phyloP scores from a whole-genome alignment of 2,888 invertebrate species.

The Drosophila kuntzei region DNA sequence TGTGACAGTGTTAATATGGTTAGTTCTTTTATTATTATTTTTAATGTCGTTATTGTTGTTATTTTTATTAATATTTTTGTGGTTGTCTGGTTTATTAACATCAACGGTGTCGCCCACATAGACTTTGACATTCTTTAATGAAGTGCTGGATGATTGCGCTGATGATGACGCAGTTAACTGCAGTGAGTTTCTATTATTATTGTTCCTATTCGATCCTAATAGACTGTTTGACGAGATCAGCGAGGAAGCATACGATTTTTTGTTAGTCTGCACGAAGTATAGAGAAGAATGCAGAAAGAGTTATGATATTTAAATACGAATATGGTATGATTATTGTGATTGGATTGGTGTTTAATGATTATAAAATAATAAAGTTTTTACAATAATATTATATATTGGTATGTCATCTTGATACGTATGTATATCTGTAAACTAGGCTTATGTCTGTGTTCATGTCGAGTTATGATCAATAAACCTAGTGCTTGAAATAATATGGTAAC shows the following conservation, averaged over 20 bases:
- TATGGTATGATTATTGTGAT: slow-evolving; percentile 33
- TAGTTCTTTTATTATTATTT: slow-evolving; percentile 58
- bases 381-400: slow-evolving; percentile 1
- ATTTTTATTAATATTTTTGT: slow-evolving; percentile 46
- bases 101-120: slow-evolving; percentile 82
- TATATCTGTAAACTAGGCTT: slow-evolving; percentile 27
- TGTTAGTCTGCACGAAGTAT: slow-evolving; percentile 84
- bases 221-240: slow-evolving; percentile 85
- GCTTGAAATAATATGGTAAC: slow-evolving; percentile 28
- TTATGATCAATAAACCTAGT: slow-evolving; percentile 37
- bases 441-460: slow-evolving; percentile 7
- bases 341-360: slow-evolving; percentile 10
- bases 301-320: slow-evolving; percentile 56
- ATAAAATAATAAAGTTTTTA: slow-evolving; percentile 17
- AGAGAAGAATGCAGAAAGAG: slow-evolving; percentile 74
- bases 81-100: slow-evolving; percentile 50
- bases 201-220: slow-evolving; percentile 85
- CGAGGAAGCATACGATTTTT: slow-evolving; percentile 85
- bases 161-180: slow-evolving; percentile 75
- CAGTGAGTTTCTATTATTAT: slow-evolving; percentile 81
- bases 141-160: slow-evolving; percentile 61
- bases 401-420: not conserved
- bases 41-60: slow-evolving; percentile 46
- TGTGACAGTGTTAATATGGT: slow-evolving; percentile 71
- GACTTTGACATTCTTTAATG: slow-evolving; percentile 72